Percentiles rank a stretch among this genome's conserved stretches.
Evolutionary conservation across 2,888 invertebrate genomes (phyloP).

Genomic region (Hartigia nigra): DNA sequence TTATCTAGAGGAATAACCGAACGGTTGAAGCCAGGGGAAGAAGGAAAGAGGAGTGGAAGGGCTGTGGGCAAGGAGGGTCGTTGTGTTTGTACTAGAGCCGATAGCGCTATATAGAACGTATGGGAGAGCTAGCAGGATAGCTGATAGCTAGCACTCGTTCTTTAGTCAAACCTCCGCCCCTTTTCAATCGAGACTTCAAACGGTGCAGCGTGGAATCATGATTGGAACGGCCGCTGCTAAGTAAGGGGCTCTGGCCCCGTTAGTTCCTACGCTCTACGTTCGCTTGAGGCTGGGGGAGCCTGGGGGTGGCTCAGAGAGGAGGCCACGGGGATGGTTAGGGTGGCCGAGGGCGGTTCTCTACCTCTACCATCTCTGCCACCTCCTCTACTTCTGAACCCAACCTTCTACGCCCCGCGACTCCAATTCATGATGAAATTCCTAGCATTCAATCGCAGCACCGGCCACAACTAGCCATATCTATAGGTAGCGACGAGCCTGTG

Average conservation of each 20-base stretch:
- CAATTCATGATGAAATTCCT: conserved; percentile 66
- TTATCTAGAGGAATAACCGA: no score
- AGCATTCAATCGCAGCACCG: conserved; percentile 64
- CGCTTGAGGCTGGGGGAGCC: conserved; percentile 31
- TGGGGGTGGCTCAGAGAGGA: conserved; percentile 34
- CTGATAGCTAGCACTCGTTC: conserved; percentile 63
- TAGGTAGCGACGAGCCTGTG: no score
- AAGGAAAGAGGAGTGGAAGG: no score
- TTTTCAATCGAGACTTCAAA: conserved; percentile 67
- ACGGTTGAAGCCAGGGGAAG: no score
- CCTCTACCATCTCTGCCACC: conserved; percentile 46
- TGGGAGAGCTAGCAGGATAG: conserved; percentile 37
- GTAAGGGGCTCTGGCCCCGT: conserved; percentile 61
- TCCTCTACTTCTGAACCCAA: conserved; percentile 39
- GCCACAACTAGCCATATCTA: conserved; percentile 52
- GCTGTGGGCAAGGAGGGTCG: no score
- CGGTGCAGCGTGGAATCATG: conserved; percentile 65
- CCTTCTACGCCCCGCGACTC: conserved; percentile 68
- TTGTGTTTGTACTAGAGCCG: no score
- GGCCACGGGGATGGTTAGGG: conserved; percentile 57
- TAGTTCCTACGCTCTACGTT: conserved; percentile 43
- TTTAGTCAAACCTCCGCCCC: conserved; percentile 66
- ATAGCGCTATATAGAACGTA: not conserved
- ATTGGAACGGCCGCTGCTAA: conserved; percentile 65
- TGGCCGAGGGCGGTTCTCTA: conserved; percentile 51